phyloP scores from a whole-genome alignment of 2,888 invertebrate genomes.

The Piscicola geometra region DNA sequence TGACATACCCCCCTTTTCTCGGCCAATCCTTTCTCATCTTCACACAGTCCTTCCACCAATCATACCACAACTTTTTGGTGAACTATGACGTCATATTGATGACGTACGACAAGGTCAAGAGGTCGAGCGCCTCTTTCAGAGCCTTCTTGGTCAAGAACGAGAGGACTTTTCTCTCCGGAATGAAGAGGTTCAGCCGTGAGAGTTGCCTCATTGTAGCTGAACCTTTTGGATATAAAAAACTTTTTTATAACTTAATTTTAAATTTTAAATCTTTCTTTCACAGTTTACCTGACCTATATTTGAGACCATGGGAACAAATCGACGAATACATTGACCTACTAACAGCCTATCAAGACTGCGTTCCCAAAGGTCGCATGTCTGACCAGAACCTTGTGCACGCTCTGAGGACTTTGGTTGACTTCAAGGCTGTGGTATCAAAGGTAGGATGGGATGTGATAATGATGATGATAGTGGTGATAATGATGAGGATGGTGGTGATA shows the following conservation, averaged over 20 bases:
- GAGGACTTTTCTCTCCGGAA: not conserved
- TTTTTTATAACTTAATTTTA: no score
- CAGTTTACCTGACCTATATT: constrained; percentile 26
- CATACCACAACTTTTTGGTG: not conserved
- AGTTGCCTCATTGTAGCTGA: not conserved
- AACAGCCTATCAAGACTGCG: constrained; percentile 6
- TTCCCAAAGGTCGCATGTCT: constrained; percentile 1
- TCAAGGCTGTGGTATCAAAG: not conserved
- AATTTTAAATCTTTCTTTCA: no score
- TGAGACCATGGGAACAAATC: constrained; percentile 26
- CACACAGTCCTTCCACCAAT: not conserved
- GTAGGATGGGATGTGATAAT: not conserved
- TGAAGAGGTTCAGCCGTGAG: constrained; percentile 6
- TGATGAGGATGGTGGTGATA: constrained; percentile 1
- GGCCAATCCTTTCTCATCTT: not conserved
- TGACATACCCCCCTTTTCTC: not conserved
- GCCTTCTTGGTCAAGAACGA: constrained; percentile 7
- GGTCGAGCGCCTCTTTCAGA: not conserved
- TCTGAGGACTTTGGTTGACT: no score
- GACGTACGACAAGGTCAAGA: constrained; percentile 25
- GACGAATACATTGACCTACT: constrained; percentile 16
- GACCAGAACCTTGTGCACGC: not conserved
- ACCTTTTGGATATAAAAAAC: no score
- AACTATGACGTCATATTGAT: constrained; percentile 11
- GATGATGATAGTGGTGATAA: constrained; percentile 23